These are phyloP conservation scores for Colistium nudipinnis DNA, from an alignment of 2,113 vertebrate genomes.

Conservation along the genomic window DNA sequence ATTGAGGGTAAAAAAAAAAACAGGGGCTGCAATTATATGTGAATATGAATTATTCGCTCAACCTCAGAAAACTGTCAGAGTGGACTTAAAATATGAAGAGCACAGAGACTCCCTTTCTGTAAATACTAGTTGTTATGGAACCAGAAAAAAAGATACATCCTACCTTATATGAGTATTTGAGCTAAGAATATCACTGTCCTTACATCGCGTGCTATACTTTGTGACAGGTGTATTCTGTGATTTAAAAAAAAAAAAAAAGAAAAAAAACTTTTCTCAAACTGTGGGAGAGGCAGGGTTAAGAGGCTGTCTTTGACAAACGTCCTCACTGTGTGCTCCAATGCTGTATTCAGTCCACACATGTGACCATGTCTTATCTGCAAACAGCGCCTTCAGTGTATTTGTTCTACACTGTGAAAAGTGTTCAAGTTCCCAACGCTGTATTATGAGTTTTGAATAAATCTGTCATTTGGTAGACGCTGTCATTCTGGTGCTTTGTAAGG, in stretches of 20 bases:
- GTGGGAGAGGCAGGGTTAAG: slow-evolving; percentile 61
- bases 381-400: slow-evolving; percentile 84
- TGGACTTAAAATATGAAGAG: slow-evolving; percentile 69
- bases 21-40: slow-evolving; percentile 38
- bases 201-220: slow-evolving; percentile 89
- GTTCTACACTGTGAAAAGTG: slow-evolving; percentile 85
- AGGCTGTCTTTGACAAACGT: slow-evolving; percentile 80
- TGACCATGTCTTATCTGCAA: slow-evolving; percentile 87
- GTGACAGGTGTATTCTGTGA: slow-evolving; percentile 87
- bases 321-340: slow-evolving; percentile 87
- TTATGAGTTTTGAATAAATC: slow-evolving; percentile 98
- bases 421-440: slow-evolving; percentile 90
- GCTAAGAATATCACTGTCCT: slow-evolving; percentile 77
- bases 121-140: slow-evolving; percentile 71
- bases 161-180: slow-evolving; percentile 71
- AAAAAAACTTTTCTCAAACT: slow-evolving; percentile 74
- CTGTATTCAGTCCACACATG: slow-evolving; percentile 85
- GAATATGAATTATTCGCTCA: slow-evolving; percentile 57
- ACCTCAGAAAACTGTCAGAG: slow-evolving; percentile 63
- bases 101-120: slow-evolving; percentile 75
- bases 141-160: slow-evolving; percentile 71
- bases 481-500: slow-evolving; percentile 60
- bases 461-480: slow-evolving; percentile 89
- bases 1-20: slow-evolving; percentile 38
- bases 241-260: no score